phyloP scores from a whole-genome alignment of 2,888 invertebrate species.

The Diplolepis rosae region DNA sequence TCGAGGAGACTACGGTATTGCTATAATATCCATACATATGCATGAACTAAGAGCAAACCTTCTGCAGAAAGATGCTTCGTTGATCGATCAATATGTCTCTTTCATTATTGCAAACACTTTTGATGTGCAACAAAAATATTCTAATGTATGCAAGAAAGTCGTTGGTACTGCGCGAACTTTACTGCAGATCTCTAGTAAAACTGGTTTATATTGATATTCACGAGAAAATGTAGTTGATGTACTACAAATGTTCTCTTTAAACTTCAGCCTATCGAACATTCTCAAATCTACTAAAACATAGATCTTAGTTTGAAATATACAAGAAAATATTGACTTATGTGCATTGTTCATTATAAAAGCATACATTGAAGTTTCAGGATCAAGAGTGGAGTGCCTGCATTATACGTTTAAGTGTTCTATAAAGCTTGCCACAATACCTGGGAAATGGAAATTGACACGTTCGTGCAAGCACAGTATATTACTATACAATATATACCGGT shows the following conservation, averaged over 20 bases:
- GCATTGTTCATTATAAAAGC: not conserved
- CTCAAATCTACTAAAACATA: not conserved
- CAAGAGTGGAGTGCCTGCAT: conserved; percentile 8
- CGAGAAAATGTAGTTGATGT: too few relatives aligned
- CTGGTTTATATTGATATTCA: too few relatives aligned
- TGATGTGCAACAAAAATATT: too few relatives aligned
- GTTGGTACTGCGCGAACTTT: too few relatives aligned
- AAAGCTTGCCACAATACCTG: conserved; percentile 41
- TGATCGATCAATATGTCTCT: conserved; percentile 8
- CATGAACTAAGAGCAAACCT: conserved; percentile 47
- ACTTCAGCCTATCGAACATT: too few relatives aligned
- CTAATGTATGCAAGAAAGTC: too few relatives aligned
- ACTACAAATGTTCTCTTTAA: too few relatives aligned
- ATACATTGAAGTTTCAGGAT: conserved; percentile 24
- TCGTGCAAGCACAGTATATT: conserved; percentile 31
- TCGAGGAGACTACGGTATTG: conserved; percentile 46
- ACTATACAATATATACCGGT: conserved; percentile 18
- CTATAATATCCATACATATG: conserved; percentile 50
- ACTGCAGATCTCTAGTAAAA: too few relatives aligned
- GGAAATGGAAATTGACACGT: conserved; percentile 48
- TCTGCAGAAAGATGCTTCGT: conserved; percentile 36
- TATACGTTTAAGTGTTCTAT: conserved; percentile 19
- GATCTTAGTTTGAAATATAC: not conserved
- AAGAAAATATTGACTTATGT: conserved; percentile 10
- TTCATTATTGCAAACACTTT: not conserved